Evolutionary conservation across 2,113 vertebrate genomes (phyloP), one percentile per base, ranked within the genome.

Genomic region (Psittacus erithacus): DNA sequence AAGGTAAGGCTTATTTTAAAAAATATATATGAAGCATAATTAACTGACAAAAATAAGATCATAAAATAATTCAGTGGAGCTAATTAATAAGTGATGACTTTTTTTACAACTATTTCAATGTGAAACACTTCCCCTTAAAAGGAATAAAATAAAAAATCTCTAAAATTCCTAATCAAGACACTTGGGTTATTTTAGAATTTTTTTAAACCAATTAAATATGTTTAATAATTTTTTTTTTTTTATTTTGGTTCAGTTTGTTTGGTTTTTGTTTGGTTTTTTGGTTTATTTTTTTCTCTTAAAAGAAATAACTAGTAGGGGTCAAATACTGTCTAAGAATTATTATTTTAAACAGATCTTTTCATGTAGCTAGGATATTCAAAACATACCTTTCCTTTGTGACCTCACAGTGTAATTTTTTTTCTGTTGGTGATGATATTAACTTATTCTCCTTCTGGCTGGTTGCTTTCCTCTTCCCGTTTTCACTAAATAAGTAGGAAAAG

Each of bases 1-100:
- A 98, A 98, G 97, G 98, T 98, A 97, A 96, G 9, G 5, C 23
- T 84, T 93, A 39, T 64, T 78, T 95, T 80, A 13, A 38, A 38
- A 77, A 80, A 62, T 2, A 39, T 28, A 28, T 9, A 38, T 67
- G 41, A 76, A 27, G 12, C 24, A 50, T 74, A 75, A 50, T 78
- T 79, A 59, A 59, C 41, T 78, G 38, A 73, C 3, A 55, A 62
- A 78, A 78, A n/a, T 17, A 41, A 28, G 25, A 31, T 86, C 7
- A 38, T 47, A 31, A 63, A 79, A 47, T 67, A 41, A 46, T 63
- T 16, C 52, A 73, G 4, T 50, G 7, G 17, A 41, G 16, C 24
- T 67, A 57, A 22, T 62, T 50, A 67, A 18, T 57, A 83, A 74
- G 5, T 13, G 10, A 57, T 25, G 28, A 33, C 10, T 19, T 68